These are phyloP conservation scores for Xerus inauris DNA, from an alignment of 2,113 vertebrate species.

Conservation along the genomic window DNA sequence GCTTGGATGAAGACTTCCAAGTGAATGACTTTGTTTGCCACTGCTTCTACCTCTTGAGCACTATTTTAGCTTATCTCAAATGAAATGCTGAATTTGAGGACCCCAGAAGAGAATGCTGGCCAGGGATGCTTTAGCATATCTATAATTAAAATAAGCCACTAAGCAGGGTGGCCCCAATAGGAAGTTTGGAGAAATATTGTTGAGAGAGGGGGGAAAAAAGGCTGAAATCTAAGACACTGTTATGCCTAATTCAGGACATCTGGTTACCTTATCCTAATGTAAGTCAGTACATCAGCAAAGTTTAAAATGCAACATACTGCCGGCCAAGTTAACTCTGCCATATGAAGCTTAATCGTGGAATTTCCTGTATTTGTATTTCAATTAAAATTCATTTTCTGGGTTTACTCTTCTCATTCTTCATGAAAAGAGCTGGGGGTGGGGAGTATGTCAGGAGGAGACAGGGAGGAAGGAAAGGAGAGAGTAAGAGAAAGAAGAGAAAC, in stretches of 20 bases:
- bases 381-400: slow-evolving; percentile 66
- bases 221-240: slow-evolving; percentile 54
- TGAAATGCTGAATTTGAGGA: background rate
- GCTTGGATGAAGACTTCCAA: background rate
- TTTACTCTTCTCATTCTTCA: slow-evolving; percentile 56
- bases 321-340: slow-evolving; percentile 33
- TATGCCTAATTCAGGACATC: slow-evolving; percentile 58
- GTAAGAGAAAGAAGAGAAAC: background rate
- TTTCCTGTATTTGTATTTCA: slow-evolving; percentile 74
- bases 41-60: background rate
- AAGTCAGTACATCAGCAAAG: slow-evolving; percentile 38
- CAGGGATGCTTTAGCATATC: background rate
- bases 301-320: background rate
- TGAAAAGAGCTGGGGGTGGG: background rate
- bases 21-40: background rate
- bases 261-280: slow-evolving; percentile 33
- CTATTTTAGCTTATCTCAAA: background rate
- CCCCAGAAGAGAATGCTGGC: background rate
- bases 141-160: slow-evolving; percentile 30
- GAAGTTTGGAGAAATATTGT: slow-evolving; percentile 34
- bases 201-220: background rate
- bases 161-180: background rate
- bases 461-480: background rate
- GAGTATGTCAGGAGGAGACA: background rate
- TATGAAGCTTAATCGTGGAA: slow-evolving; percentile 61